Base-by-base conservation (phyloP, 2,113 vertebrate species). In the Rousettus leschenaultii region DNA sequence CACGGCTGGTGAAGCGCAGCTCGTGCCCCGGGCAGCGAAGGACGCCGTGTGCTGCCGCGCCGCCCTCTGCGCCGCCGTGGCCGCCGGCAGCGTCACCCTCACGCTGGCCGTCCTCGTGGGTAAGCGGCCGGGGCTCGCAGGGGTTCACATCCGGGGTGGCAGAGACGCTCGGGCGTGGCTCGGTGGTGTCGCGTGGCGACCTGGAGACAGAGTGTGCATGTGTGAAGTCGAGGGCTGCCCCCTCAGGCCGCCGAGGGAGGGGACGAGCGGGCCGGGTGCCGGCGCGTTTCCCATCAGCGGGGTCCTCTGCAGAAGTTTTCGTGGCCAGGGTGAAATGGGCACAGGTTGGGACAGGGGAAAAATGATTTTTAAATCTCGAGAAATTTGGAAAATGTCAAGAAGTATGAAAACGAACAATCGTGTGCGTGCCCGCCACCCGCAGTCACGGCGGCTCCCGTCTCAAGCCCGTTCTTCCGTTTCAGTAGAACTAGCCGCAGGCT, bases 41-140 rank as follows among this genome's bases (percentile, higher is more conserved):
- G 65, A 66, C 5, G 0, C 94, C 21, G 0, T 1, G 1, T 97
- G 95, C 84, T 97, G 97, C 66, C 98, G 96, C 35, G 89, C 16
- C 0, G 75, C 92, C 0, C 0, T 92, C 8, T 84, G 86, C 0
- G 22, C 83, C 0, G 33, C 82, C 0, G 6, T 97, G 55, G 89
- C 26, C 2, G 78, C 97, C 68, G 33, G 95, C 0, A 0, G 90
- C 0, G 30, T 92, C 26, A 73, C 96, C 3, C 45, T 98, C 30
- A 93, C 89, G 89, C 92, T 98, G 57, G 98, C 98, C 3, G 94
- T 98, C 89, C 97, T 99, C 35, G 65, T 98, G 95, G 98, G 99
- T 99, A 95, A 98, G 99, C 98, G 83, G 48, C 59, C 6, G 2
- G 0, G 11, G 51, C 19, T 7, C 2, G 18, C 15, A 33, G 0